These are phyloP conservation scores for Lytechinus variegatus DNA, from an alignment of 35 echinoderm and acorn worm genomes.

Conservation along the genomic window DNA sequence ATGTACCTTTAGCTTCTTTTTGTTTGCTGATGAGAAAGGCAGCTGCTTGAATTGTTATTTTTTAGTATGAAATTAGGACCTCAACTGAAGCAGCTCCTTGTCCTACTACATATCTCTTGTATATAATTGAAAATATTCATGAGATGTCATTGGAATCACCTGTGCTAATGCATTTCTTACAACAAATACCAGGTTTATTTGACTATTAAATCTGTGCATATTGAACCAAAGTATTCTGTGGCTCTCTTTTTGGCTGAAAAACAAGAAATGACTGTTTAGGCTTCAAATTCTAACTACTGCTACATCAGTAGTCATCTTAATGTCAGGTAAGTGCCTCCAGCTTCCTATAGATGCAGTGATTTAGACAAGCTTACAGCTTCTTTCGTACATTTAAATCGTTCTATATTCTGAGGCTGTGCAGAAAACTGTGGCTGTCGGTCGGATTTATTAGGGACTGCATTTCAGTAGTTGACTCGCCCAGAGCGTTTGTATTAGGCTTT, in stretches of 20 bases:
- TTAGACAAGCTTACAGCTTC: background rate
- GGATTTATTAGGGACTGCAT: background rate
- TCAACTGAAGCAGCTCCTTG: too few relatives aligned
- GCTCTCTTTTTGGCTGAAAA: background rate
- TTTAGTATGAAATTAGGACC: too few relatives aligned
- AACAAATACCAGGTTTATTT: too few relatives aligned
- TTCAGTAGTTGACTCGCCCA: background rate
- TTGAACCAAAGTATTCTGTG: background rate
- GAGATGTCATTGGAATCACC: too few relatives aligned
- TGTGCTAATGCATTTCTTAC: too few relatives aligned
- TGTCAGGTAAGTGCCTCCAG: background rate
- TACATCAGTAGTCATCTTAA: background rate
- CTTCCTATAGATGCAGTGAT: background rate
- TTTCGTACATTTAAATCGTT: background rate
- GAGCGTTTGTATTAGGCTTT: background rate
- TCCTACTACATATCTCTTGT: too few relatives aligned
- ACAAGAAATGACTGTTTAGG: background rate
- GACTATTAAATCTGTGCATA: too few relatives aligned
- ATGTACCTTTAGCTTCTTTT: too few relatives aligned
- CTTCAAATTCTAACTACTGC: background rate
- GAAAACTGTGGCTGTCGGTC: background rate
- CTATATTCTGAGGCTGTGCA: slow-evolving; percentile 7
- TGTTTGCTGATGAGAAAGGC: too few relatives aligned
- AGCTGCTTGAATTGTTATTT: too few relatives aligned
- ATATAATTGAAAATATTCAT: too few relatives aligned